A percentile compares a stretch with the other conserved stretches of the same genome.
Conservation (phyloP, 2,113 vertebrate genomes). For the Melospiza georgiana region DNA sequence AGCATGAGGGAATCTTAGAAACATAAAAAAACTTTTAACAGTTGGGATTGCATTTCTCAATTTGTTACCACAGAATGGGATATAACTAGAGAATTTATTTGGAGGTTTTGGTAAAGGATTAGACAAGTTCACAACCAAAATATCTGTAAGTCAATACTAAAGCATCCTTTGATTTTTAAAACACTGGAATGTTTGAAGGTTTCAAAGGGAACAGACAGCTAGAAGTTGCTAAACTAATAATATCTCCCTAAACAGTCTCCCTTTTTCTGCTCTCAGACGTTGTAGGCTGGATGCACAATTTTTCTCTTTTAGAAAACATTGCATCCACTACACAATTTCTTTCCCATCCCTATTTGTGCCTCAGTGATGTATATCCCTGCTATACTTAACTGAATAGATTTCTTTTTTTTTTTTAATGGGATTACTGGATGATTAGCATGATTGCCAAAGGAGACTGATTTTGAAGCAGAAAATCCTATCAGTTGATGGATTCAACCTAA, state of each 20-base stretch:
- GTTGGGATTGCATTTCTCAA: neutral
- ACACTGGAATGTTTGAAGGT: neutral
- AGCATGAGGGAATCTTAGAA: neutral
- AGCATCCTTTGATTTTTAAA: neutral
- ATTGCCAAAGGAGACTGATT: constrained; percentile 48
- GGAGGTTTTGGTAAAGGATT: neutral
- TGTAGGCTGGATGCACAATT: neutral
- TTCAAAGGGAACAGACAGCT: neutral
- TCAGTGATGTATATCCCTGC: neutral
- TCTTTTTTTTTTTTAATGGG: neutral
- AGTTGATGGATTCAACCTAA: constrained; percentile 60
- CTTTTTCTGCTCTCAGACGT: neutral
- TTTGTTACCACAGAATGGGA: neutral
- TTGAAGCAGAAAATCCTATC: constrained; percentile 59
- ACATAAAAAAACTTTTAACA: neutral
- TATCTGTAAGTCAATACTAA: neutral
- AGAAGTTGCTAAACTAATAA: neutral
- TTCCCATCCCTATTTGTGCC: neutral
- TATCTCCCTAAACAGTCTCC: neutral
- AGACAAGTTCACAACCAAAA: neutral
- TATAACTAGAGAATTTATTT: neutral
- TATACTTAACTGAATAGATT: constrained; percentile 16
- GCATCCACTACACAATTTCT: neutral
- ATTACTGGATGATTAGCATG: constrained; percentile 57
- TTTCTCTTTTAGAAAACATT: neutral